Conservation (phyloP, 2,797 vertebrate species). For the Sandelia bainsii region DNA sequence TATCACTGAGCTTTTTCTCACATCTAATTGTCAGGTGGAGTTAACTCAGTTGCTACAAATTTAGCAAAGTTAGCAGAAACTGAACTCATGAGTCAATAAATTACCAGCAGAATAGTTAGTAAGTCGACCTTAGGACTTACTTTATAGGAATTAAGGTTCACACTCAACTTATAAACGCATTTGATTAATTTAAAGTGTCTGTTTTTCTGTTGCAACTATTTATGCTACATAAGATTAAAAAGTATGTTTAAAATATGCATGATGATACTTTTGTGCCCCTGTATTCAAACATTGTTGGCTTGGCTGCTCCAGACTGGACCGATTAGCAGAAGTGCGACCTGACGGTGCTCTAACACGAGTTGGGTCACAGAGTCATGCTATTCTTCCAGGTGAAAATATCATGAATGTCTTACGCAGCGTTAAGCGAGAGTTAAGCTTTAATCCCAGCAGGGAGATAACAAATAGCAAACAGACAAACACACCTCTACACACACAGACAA, state of each 20-base stretch:
- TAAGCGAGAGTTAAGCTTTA: slow-evolving; percentile 5
- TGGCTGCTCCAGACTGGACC: slow-evolving; percentile 17
- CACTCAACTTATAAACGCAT: too few relatives aligned
- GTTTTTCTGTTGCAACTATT: neutral
- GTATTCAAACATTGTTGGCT: neutral
- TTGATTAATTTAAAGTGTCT: too few relatives aligned
- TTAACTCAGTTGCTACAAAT: too few relatives aligned
- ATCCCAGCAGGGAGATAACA: slow-evolving; percentile 25
- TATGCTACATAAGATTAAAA: too few relatives aligned
- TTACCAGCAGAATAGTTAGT: too few relatives aligned
- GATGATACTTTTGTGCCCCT: accelerated
- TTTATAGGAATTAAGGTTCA: too few relatives aligned
- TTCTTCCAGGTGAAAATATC: slow-evolving; percentile 54
- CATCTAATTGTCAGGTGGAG: too few relatives aligned
- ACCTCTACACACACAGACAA: neutral
- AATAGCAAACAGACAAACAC: neutral
- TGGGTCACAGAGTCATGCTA: slow-evolving; percentile 40
- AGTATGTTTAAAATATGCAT: neutral
- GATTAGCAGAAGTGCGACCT: slow-evolving; percentile 44
- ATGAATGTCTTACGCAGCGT: slow-evolving; percentile 56
- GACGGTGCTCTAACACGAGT: slow-evolving; percentile 10
- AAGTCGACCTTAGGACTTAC: too few relatives aligned
- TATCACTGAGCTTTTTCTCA: too few relatives aligned
- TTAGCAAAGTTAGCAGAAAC: too few relatives aligned
- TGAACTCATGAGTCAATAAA: too few relatives aligned